Conservation (phyloP, 2,113 vertebrate genomes). For the Herpetotheres cachinnans region DNA sequence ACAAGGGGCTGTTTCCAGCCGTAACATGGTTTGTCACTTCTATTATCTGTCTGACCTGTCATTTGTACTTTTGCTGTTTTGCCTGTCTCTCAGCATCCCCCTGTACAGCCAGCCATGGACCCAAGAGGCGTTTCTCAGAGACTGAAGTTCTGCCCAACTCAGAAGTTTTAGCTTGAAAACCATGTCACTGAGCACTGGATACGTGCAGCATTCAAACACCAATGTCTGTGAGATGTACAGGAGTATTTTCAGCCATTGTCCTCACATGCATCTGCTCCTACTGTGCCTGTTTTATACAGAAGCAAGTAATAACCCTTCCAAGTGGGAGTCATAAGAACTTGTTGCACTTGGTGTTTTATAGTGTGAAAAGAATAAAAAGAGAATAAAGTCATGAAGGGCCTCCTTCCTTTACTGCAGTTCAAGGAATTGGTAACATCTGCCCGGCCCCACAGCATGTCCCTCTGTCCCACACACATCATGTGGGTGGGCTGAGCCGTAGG, state of each 20-base stretch:
- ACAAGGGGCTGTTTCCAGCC: neutral
- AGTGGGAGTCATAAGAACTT: neutral
- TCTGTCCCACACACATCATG: neutral
- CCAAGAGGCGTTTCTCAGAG: neutral
- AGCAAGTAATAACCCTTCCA: neutral
- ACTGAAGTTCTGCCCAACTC: neutral
- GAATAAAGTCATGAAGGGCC: neutral
- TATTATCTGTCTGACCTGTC: neutral
- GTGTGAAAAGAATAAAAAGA: neutral
- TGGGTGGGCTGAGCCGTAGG: neutral
- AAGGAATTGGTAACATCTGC: neutral
- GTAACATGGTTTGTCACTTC: neutral
- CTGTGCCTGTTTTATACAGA: neutral
- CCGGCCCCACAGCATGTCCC: neutral
- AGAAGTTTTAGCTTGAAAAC: neutral
- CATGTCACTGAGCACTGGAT: neutral
- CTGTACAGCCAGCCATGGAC: neutral
- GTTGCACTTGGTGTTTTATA: neutral
- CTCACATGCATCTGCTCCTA: neutral
- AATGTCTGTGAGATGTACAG: rapidly evolving
- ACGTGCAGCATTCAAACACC: rapidly evolving
- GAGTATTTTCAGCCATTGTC: neutral
- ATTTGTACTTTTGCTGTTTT: neutral
- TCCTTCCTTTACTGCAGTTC: neutral
- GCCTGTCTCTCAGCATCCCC: neutral